phyloP scores from a whole-genome alignment of 2,888 invertebrate species.

The Conops quadrifasciatus region DNA sequence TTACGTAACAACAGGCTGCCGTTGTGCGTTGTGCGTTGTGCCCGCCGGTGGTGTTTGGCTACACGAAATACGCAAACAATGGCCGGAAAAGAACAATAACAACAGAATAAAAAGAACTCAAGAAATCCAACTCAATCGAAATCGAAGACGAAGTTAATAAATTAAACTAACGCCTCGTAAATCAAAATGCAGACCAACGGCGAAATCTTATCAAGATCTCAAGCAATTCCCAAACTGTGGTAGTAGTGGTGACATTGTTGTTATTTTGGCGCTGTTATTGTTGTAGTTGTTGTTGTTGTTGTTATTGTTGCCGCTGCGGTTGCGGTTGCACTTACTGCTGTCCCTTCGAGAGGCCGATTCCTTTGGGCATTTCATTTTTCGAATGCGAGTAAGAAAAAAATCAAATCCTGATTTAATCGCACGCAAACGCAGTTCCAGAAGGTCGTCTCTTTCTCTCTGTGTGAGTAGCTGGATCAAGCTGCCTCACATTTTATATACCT shows the following conservation, averaged over 20 bases:
- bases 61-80: neutral
- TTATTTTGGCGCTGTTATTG: slow-evolving; percentile 16
- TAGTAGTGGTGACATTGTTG: slow-evolving; percentile 28
- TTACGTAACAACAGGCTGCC: no score
- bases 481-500: no score
- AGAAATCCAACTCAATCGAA: slow-evolving; percentile 25
- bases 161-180: slow-evolving; percentile 47
- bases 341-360: neutral
- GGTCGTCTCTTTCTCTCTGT: slow-evolving; percentile 20
- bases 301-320: slow-evolving; percentile 1
- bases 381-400: neutral
- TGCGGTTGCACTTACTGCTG: neutral
- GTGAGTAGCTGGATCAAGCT: neutral
- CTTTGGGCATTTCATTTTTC: neutral
- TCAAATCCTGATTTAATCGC: slow-evolving; percentile 30
- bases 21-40: no score
- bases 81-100: neutral
- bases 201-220: slow-evolving; percentile 33
- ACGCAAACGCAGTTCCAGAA: slow-evolving; percentile 5
- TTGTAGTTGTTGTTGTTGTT: neutral
- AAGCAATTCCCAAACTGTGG: slow-evolving; percentile 27
- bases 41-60: no score
- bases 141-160: slow-evolving; percentile 43
- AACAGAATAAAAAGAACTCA: neutral
- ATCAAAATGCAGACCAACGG: slow-evolving; percentile 39